These are phyloP conservation scores for Netelia virgata DNA, from an alignment of 2,888 invertebrate species.

Conservation along the genomic window DNA sequence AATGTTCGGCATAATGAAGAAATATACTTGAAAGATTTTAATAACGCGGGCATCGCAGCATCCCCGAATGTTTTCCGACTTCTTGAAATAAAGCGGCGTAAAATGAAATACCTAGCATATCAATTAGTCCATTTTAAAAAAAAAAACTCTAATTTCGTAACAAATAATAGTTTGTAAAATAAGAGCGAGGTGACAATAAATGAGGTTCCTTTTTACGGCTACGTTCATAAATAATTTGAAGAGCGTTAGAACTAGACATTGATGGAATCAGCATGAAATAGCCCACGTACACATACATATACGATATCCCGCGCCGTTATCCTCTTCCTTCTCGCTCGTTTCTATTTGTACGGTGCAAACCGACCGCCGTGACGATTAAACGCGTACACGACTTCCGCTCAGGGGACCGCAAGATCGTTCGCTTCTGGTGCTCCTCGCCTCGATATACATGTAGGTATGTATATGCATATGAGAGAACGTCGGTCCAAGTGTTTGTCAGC, in stretches of 20 bases:
- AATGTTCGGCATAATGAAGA: slow-evolving; percentile 71
- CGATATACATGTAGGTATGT: not conserved
- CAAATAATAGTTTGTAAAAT: no score
- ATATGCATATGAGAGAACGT: not conserved
- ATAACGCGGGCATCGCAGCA: not conserved
- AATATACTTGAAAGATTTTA: slow-evolving; percentile 9
- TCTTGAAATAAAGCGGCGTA: no score
- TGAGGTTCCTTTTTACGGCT: no score
- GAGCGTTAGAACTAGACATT: no score
- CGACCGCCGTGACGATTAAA: slow-evolving; percentile 68
- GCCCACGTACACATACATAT: slow-evolving; percentile 9
- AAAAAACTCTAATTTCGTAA: no score
- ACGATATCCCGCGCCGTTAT: slow-evolving; percentile 63
- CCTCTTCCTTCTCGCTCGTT: slow-evolving; percentile 42
- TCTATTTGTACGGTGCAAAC: slow-evolving; percentile 53
- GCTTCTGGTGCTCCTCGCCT: slow-evolving; percentile 47
- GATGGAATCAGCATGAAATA: not conserved
- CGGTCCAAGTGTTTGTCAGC: slow-evolving; percentile 55
- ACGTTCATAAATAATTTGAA: no score
- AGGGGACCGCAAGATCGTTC: slow-evolving; percentile 51
- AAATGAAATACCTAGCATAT: no score
- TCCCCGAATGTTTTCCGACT: no score
- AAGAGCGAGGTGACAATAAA: no score
- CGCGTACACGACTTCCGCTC: slow-evolving; percentile 69
- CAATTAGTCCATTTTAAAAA: no score